Evolutionary conservation across 2,888 invertebrate species (phyloP), one percentile per base, ranked within the genome.

Genomic region (Poecilobothrus nobilitatus): DNA sequence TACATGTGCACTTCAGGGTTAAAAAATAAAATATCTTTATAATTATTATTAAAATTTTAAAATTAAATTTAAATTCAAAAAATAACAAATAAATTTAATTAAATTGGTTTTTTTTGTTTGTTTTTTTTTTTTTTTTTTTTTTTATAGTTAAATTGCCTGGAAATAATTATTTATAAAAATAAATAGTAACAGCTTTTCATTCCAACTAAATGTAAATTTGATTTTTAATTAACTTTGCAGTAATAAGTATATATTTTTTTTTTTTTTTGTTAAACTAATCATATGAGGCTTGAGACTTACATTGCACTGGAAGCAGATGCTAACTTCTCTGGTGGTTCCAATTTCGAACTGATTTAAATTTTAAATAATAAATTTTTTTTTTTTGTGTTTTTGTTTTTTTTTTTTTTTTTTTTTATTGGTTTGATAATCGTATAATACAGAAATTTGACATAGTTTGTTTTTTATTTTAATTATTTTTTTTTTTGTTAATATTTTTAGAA

Each of bases 261-360:
- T 37, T 37, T 37, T 37, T 37, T 37, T 37, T 37, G 37, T 37
- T 10, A 37, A 37, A 10, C 37, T 37, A 37, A 37, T 37, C 37
- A 37, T 37, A 41, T 21, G 1, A 15, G 9, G 61, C 27, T 27
- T 66, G 61, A 21, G 12, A 77, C 77, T 77, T 77, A 77, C 77
- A 76, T 76, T 74, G 76, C 76, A 71, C 76, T 74, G 70, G 77
- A 75, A 72, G 75, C 76, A 72, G 76, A 74, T 72, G 75, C 73
- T 72, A 75, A 74, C 73, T 77, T 76, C 74, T 77, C 76, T 71
- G 76, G 75, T 73, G 74, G 74, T 75, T 77, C 77, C 77, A 77
- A 75, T 76, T 77, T 77, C 71, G 77, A 76, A 76, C 77, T 77
- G 73, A 72, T 74, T 70, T 70, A 68, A 62, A 69, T 27, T 27